Evolutionary conservation across 2,797 vertebrate genomes (phyloP), one percentile per base, ranked within the genome.

Genomic region (Oreortyx pictus): DNA sequence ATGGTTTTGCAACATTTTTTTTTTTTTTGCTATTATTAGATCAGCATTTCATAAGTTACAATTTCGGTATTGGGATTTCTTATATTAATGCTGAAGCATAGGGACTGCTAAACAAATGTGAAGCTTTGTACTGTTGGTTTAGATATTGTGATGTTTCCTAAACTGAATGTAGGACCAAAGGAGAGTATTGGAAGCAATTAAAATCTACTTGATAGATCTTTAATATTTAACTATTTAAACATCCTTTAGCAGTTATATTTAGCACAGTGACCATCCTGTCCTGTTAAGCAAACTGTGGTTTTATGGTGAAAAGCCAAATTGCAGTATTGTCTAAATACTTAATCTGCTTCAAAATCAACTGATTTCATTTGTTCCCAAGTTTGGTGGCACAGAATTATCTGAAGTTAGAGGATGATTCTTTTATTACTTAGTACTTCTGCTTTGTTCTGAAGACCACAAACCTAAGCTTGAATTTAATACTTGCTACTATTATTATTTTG

Each of bases 361-460:
- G 37, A 12, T 37, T 25, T 65, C 76, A 15, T 44, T 27, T 22
- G 2, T 3, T 7, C 3, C 3, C 7, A 15, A 5, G 1, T 29
- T 67, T 82, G 4, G 19, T 39, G 23, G 1, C 33, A 22, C 52
- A n/a, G 11, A 71, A 54, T 57, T 44, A 35, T n/a, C 29, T 54
- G 59, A 92, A 86, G 11, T 2, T 5, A n/a, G 80, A 67, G 6
- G 3, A 52, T 2, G 1, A 2, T 1, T 80, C 20, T 73, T 85
- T 57, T 47, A 43, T 13, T 62, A 59, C 20, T 71, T 52, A 72
- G 17, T 39, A 41, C 5, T 80, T 60, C 8, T 54, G 20, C 13
- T 31, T 13, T 71, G 47, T 29, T 81, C 64, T 82, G 62, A 86
- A 84, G 12, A 19, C 7, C 37, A 8, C 6, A 59, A 49, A 9